phyloP scores from a whole-genome alignment of 2,113 vertebrate species.

The Crotalus viridis region DNA sequence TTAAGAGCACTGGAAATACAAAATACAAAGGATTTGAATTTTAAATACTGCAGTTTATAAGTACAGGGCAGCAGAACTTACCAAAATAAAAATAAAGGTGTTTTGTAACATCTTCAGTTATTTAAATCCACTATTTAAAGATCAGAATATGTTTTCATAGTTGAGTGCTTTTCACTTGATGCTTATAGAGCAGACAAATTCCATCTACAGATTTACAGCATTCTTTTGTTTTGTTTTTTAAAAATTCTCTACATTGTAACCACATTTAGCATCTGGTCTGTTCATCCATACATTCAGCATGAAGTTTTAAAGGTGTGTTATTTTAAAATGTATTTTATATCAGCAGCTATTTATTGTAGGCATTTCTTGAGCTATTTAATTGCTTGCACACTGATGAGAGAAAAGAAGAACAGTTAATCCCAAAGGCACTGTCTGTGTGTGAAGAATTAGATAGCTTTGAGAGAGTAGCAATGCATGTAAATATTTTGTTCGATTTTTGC shows the following conservation, averaged over 20 bases:
- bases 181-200: neutral
- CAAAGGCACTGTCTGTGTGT: conserved; percentile 15
- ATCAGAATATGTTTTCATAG: neutral
- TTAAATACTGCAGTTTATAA: neutral
- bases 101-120: neutral
- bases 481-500: conserved; percentile 31
- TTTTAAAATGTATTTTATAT: neutral
- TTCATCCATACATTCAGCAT: neutral
- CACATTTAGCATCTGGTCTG: neutral
- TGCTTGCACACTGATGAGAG: conserved; percentile 8
- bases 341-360: neutral
- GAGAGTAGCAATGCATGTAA: conserved; percentile 6
- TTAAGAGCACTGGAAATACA: neutral
- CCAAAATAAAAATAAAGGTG: neutral
- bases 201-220: neutral
- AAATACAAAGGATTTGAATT: neutral
- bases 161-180: neutral
- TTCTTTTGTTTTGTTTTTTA: neutral
- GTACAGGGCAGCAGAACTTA: neutral
- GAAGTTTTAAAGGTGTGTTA: neutral
- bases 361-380: neutral
- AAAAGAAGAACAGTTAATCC: conserved; percentile 23
- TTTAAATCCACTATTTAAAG: neutral
- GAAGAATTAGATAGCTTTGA: conserved; percentile 13
- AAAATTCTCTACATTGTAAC: neutral